These are phyloP conservation scores for Tachina fera DNA, from an alignment of 2,888 invertebrate species.

Conservation along the genomic window DNA sequence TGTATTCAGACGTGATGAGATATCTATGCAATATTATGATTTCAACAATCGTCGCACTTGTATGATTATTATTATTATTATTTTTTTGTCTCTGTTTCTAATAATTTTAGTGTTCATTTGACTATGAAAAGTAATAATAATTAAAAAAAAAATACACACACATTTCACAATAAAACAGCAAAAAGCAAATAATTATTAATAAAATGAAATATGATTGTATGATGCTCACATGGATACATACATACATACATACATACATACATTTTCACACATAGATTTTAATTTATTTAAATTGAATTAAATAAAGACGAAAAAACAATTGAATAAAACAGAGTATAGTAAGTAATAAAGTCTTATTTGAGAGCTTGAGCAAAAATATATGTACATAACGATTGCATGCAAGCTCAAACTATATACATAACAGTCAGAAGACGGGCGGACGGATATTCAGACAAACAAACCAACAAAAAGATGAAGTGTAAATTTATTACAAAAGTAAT, in stretches of 20 bases:
- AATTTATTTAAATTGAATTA: conserved; percentile 69
- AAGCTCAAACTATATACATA: not conserved
- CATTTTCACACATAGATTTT: conserved; percentile 62
- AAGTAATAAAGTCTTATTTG: conserved; percentile 15
- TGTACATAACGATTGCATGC: conserved; percentile 31
- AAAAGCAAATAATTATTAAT: conserved; percentile 53
- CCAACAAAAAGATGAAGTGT: conserved; percentile 9
- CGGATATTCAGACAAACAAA: not conserved
- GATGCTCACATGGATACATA: conserved; percentile 28
- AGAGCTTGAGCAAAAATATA: conserved; percentile 21
- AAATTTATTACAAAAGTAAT: not conserved
- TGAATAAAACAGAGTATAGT: not conserved
- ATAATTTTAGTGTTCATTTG: conserved; percentile 49
- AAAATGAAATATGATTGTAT: conserved; percentile 40
- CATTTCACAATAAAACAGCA: conserved; percentile 44
- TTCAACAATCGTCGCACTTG: conserved; percentile 26
- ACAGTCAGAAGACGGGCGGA: conserved; percentile 4
- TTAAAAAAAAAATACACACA: not conserved
- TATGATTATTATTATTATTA: not conserved
- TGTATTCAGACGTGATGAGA: not conserved
- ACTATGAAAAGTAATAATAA: conserved; percentile 45
- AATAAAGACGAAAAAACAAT: conserved; percentile 51
- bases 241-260: conserved; percentile 18
- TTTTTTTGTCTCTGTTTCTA: not conserved
- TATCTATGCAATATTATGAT: conserved; percentile 37